Evolutionary conservation across 2,888 invertebrate species (phyloP).

Genomic region (Scelioninae gen. 2): DNA sequence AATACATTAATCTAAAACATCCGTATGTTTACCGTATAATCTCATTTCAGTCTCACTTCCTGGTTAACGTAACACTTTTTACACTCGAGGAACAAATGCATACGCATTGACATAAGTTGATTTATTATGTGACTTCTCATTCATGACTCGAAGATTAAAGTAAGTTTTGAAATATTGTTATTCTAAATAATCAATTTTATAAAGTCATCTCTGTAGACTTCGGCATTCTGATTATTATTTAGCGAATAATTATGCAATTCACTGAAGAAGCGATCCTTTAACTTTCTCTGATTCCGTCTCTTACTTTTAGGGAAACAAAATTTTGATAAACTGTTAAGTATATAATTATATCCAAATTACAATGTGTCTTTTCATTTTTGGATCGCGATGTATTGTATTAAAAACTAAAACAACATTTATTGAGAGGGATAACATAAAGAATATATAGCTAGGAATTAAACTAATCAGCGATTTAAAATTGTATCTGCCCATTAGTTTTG

Average conservation of each 20-base stretch:
- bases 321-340: conserved; percentile 39
- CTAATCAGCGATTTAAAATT: too few species aligned
- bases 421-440: too few species aligned
- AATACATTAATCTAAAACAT: conserved; percentile 16
- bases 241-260: conserved; percentile 51
- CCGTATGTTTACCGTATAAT: neutral
- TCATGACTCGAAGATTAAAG: too few species aligned
- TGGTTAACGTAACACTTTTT: neutral
- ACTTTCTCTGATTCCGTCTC: conserved; percentile 51
- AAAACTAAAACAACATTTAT: too few species aligned
- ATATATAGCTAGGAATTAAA: too few species aligned
- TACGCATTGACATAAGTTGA: too few species aligned
- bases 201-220: conserved; percentile 14
- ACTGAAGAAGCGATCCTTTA: conserved; percentile 33
- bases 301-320: conserved; percentile 12
- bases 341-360: conserved; percentile 40
- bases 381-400: conserved; percentile 15
- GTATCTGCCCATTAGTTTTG: too few species aligned
- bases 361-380: conserved; percentile 26
- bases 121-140: too few species aligned
- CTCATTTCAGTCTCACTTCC: too few species aligned
- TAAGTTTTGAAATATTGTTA: too few species aligned
- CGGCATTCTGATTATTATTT: conserved; percentile 22
- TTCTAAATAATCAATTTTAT: neutral
- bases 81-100: neutral